Base-by-base conservation (phyloP, 1,140 invertebrate species). In the Dendrolimus kikuchii region DNA sequence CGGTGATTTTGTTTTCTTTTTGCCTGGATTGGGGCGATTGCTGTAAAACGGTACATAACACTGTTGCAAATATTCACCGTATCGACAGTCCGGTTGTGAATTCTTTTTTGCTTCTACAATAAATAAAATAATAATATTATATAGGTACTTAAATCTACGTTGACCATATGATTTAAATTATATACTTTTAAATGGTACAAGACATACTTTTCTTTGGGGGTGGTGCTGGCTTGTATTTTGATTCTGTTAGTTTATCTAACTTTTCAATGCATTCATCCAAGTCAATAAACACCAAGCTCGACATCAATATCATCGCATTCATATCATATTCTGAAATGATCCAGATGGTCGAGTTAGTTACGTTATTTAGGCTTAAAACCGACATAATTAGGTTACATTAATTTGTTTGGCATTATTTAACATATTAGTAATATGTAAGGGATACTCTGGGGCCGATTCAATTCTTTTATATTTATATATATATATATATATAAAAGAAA, bases 221-320 rank as follows among this genome's bases (percentile, higher is more conserved):
- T 5, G 53, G 7, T 49, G 48, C 40, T 7, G 53, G 48, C 6
- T 56, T 58, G 45, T 64, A 57, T n/a, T 60, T 60, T 5, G 38
- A 41, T 36, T 67, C 46, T 6, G 71, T 78, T 46, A 82, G 55
- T 45, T 73, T 72, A 36, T 76, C 66, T 37, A 85, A 51, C 9
- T 40, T 57, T 40, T 80, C 54, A 10, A 80, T 55, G 52, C 81
- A 85, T 49, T 82, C 81, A 3, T 74, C 66, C 37, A 78, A 62
- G 57, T 85, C 79, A 49, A 85, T 71, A 50, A 77, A 82, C 5
- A 81, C 78, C 42, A 85, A 55, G 54, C 69, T 52, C 4, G 81
- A 85, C 74, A 85, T 76, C 7, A 82, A 44, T 45, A 85, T 82
- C 66, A 68, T 80, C 7, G 77, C 68, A 47, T 82, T 75, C 66